Base-by-base conservation (phyloP, 2,797 vertebrate species). In the Psittacula echo region DNA sequence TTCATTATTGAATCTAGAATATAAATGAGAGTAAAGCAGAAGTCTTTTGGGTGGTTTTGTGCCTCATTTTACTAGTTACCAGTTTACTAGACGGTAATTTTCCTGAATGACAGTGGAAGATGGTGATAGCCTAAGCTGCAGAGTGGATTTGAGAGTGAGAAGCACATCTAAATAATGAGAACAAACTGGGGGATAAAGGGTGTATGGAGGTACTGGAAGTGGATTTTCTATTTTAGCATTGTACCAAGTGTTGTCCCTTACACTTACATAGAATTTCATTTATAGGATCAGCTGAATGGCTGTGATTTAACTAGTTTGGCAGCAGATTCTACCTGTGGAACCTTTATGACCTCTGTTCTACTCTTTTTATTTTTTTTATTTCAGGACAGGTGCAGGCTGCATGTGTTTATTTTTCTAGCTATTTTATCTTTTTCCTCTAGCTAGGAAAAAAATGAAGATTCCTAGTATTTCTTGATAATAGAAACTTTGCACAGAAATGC, bases 231-330 rank as follows among this genome's bases (percentile, higher is more conserved):
- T 89, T 94, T 95, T 87, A 87, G 37, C 27, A 0, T 81, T 81
- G n/a, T 81, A 91, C 34, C 41, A 67, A 67, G 65, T 42, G 29
- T 67, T 87, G 70, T 89, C 44, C 54, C 42, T 81, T 91, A n/a
- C 47, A 76, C 62, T 89, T 84, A 41, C 90, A 83, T 72, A 86
- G 70, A 68, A 71, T 86, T 85, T 91, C 34, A 81, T 91, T 90
- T 86, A 45, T 42, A 88, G 41, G 56, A 23, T 86, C 91, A 86
- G 41, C 64, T 91, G 80, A 92, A 85, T 88, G 71, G 41, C 56
- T 88, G 66, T 62, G 29, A 81, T 91, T 91, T 91, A 54, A 66
- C n/a, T 66, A 51, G 44, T 91, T 34, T 91, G 54, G 66, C 64
- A 81, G 71, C 54, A 82, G 66, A 45, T 67, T 42, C 37, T 29